Percentiles rank a stretch among this genome's conserved stretches.
phyloP scores from a whole-genome alignment of 35 echinoderm and acorn worm genomes.

The Apostichopus californicus region DNA sequence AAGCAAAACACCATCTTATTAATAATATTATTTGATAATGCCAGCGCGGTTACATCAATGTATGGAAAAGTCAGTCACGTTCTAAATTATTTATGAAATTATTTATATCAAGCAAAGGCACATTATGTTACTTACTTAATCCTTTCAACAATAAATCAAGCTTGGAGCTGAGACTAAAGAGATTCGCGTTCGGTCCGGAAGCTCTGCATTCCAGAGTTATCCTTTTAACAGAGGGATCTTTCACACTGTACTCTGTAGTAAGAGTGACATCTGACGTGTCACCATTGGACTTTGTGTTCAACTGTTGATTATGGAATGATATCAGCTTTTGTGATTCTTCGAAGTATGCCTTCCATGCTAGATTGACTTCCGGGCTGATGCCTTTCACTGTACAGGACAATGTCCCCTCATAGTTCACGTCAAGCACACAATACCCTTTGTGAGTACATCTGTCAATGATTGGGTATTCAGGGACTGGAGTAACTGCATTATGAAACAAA shows the following conservation, averaged over 20 bases:
- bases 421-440: constrained; percentile 1
- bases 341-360: background rate
- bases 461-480: background rate
- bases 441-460: constrained; percentile 1
- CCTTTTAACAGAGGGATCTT: background rate
- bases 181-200: background rate
- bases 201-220: constrained; percentile 6
- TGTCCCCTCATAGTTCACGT: background rate
- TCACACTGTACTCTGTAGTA: background rate
- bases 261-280: constrained; percentile 3
- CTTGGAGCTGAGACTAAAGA: background rate
- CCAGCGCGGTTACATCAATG: too few relatives aligned
- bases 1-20: too few relatives aligned
- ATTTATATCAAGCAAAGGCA: too few relatives aligned
- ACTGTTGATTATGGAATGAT: background rate
- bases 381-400: background rate
- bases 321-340: background rate
- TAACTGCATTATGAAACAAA: background rate
- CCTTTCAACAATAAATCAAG: background rate
- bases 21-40: too few relatives aligned
- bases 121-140: background rate
- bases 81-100: too few relatives aligned
- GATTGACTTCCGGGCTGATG: background rate
- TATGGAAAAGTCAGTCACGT: too few relatives aligned
- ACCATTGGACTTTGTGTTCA: background rate